Base-by-base conservation (phyloP, 2,888 invertebrate genomes). In the Chromoteleia sp. region DNA sequence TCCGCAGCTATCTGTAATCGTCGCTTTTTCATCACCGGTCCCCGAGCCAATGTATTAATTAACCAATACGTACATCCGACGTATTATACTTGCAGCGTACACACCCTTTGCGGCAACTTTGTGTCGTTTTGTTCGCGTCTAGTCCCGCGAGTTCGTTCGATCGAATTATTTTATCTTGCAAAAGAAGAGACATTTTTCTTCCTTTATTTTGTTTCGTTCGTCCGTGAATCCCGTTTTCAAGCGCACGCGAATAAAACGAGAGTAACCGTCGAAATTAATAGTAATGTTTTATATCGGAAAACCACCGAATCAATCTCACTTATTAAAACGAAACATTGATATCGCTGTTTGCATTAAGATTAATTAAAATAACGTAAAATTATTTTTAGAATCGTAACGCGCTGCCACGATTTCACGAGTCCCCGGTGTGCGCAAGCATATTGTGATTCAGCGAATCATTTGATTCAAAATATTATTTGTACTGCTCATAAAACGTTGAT, bases 21-120 rank as follows among this genome's bases (percentile, higher is more conserved):
- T 29, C 29, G 39, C 61, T 68, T 77, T 76, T 76, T 68, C 58
- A 50, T 39, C 30, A 14, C 15, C 17, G 6, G 14, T 14, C 12
- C 12, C 59, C 29, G 15, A 39, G 21, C 54, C 36, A 25, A 61
- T 45, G 36, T 54, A 61, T 76, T 77, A 68, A 77, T 77, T 77
- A 77, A 61, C 59, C 52, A 33, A 65, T 17, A 39, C 58, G 48
- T 25, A 71, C 41, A 15, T 33, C 54, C 70, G 41, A 17, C 19
- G 15, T 52, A 14, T 58, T 39, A 43, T 12, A 7, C 39, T 43
- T n/a, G n/a, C n/a, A n/a, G n/a, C n/a, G n/a, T 8, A 33, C 25
- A 33, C 10, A 33, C 5, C 7, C 33, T 8, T 15, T 12, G 0
- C 14, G 12, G 14, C n/a, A n/a, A 1, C 14, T 15, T 39, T 56